Percentiles rank a stretch among this genome's conserved stretches.
Conservation (phyloP, 92 coral and sea anemone species). For the Anthopleura xanthogrammica region DNA sequence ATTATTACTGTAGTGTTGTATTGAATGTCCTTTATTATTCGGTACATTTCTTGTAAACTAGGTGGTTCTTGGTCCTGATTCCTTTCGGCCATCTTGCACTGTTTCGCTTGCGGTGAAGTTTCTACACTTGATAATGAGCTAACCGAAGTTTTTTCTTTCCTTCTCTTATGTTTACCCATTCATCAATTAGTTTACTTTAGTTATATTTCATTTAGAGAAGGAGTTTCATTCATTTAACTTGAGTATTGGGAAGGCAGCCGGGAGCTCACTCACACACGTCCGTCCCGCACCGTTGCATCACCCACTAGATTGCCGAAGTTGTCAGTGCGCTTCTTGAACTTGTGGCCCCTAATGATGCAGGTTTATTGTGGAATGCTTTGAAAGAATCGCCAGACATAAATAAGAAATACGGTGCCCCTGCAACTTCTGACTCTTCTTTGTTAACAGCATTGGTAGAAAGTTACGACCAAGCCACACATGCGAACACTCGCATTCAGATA, state of each 20-base stretch:
- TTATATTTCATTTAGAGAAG: too few relatives aligned
- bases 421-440: constrained; percentile 17
- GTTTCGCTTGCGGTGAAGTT: not conserved
- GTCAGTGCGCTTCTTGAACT: constrained; percentile 33
- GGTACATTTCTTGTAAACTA: not conserved
- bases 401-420: constrained; percentile 4
- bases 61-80: not conserved
- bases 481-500: constrained; percentile 26
- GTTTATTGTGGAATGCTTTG: constrained; percentile 40
- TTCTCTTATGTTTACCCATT: too few relatives aligned
- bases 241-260: too few relatives aligned
- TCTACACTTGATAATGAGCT: too few relatives aligned
- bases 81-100: not conserved
- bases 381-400: constrained; percentile 26
- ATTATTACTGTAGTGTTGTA: not conserved
- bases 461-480: constrained; percentile 38
- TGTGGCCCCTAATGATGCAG: constrained; percentile 43
- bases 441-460: constrained; percentile 37
- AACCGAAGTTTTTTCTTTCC: too few relatives aligned
- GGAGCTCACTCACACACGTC: too few relatives aligned
- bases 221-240: too few relatives aligned
- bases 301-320: constrained; percentile 36
- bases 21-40: not conserved
- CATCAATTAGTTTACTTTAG: too few relatives aligned
- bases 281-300: too few relatives aligned